A percentile compares a stretch with the other conserved stretches of the same genome.
phyloP scores from a whole-genome alignment of 1,140 invertebrate genomes.

The Heterodera carotae region DNA sequence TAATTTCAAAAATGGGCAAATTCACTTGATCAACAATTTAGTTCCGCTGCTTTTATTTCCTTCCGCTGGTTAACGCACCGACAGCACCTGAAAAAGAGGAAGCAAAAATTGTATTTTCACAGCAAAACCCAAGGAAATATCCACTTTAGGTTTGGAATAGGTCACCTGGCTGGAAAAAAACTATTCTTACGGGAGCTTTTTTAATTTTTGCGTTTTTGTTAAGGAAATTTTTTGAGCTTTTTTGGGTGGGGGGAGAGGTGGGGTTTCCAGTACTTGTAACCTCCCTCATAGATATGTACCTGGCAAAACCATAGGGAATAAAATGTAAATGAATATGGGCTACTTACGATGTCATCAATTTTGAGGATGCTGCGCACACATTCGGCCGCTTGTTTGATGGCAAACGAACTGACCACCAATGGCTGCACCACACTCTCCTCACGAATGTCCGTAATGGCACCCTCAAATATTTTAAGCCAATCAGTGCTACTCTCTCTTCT shows the following conservation, averaged over 20 bases:
- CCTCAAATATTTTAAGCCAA: constrained; percentile 68
- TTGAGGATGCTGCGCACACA: constrained; percentile 96
- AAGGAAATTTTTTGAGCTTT: no score
- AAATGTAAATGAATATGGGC: no score
- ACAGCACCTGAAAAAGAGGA: not conserved
- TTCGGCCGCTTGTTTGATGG: constrained; percentile 90
- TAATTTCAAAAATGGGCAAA: not conserved
- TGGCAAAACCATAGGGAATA: no score
- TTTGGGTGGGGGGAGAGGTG: no score
- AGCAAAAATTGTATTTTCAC: not conserved
- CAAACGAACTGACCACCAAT: constrained; percentile 87
- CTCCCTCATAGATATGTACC: no score
- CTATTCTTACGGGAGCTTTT: no score
- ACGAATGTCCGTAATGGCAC: constrained; percentile 90
- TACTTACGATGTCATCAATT: constrained; percentile 89
- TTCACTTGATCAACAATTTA: not conserved
- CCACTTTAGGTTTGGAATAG: no score
- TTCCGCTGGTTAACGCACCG: not conserved
- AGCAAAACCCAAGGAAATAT: no score
- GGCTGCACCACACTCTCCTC: constrained; percentile 98
- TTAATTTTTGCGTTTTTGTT: no score
- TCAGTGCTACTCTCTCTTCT: no score
- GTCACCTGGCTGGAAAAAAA: no score
- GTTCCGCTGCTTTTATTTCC: not conserved
- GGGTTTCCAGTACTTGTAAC: no score